Evolutionary conservation across 2,888 invertebrate species (phyloP), one percentile per base, ranked within the genome.

Genomic region (Zootermopsis nevadensis): DNA sequence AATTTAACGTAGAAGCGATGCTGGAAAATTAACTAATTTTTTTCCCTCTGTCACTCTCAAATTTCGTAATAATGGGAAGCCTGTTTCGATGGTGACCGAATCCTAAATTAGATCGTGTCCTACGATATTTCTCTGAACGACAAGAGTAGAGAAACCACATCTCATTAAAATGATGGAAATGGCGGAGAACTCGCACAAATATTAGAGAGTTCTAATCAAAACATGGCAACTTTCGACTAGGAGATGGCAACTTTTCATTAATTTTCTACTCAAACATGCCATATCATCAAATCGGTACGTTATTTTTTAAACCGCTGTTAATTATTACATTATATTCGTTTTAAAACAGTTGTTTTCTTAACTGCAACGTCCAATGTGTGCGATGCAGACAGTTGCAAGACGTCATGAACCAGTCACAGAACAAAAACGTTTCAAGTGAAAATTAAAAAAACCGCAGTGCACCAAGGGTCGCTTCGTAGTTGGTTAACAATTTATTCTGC

Each of bases 11-110:
- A 27, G 79, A 79, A 79, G 79, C 66, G 79, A 79, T 79, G 79
- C 66, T 79, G 79, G 79, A 79, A 79, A 79, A 79, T 79, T 79
- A 79, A 38, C 79, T 66, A n/a, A 60, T 60, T 79, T 79, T 79
- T 79, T 60, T 48, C 10, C 19, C n/a, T 19, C 55, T 79, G 33
- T 33, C 27, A 2, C 48, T 79, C 79, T 79, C 79, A 79, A 79
- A 79, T 79, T 79, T 79, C 79, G 66, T 79, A 79, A 79, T 79
- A 79, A 79, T 79, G 79, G 79, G 79, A 66, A 79, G 66, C 79
- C 60, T 79, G 79, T 79, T 79, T 66, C 79, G 79, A 79, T 79
- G 79, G 79, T 66, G 66, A 79, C 60, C 79, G 79, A 79, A 79
- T 79, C 35, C 79, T 79, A 79, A 79, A 79, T 79, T 79, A 79